Base-by-base conservation (phyloP, 2,113 vertebrate genomes). In the Boleophthalmus pectinirostris region DNA sequence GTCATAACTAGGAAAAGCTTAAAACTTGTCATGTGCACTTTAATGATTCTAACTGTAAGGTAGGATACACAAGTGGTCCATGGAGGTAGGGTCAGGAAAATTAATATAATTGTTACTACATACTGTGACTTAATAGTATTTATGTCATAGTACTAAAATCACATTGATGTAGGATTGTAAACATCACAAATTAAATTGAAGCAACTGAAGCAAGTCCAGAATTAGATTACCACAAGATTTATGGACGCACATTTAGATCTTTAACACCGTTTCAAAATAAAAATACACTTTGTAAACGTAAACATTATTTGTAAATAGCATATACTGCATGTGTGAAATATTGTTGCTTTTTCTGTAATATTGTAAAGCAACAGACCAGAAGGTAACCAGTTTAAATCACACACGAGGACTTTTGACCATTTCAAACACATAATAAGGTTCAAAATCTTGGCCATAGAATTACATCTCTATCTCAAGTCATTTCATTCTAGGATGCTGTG, bases 281-380 rank as follows among this genome's bases (percentile, higher is more conserved):
- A 73, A 79, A 58, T 61, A 46, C 21, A 21, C 47, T 51, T 73
- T 35, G 25, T 47, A 56, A 72, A 24, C 33, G 1, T 53, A 60
- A 38, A 46, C 24, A 38, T 20, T 9, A n/a, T 54, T 1, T 73
- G 77, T 45, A 2, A 21, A 5, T 60, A 21, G 56, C 24, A 29
- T 5, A 53, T 65, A 80, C 24, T 35, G 46, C 58, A 67, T 73
- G 29, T 73, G 51, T 73, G 69, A 76, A 81, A 66, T 78, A 70
- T 68, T n/a, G 38, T 56, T 15, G 3, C 3, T 14, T 53, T 54
- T 53, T n/a, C 2, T 53, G 38, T 43, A 43, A 43, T 38, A 38
- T 38, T 8, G 35, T 38, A 5, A 38, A 38, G 8, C 35, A 38
- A 38, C 10, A 43, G 8, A 43, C 38, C 7, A 43, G 7, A 43